Evolutionary conservation across 2,888 invertebrate species (phyloP).

Genomic region (Tachina fera): DNA sequence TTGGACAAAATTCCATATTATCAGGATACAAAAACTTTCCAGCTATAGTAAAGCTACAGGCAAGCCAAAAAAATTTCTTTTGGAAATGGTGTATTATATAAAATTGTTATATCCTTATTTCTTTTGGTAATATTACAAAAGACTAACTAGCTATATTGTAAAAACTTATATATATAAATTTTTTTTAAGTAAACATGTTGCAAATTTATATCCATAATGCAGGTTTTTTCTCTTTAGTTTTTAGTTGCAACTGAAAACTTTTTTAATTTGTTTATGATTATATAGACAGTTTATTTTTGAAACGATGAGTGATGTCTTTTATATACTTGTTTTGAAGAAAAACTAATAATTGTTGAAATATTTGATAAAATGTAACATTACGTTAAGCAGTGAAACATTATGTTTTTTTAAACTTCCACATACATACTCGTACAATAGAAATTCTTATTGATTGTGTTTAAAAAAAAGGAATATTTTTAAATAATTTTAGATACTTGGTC

Average conservation of each 20-base stretch:
- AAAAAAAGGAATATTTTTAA: too few relatives aligned
- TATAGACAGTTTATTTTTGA: background rate
- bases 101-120: background rate
- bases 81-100: too few relatives aligned
- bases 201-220: background rate
- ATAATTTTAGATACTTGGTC: too few relatives aligned
- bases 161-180: background rate
- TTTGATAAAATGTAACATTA: background rate
- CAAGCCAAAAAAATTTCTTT: too few relatives aligned
- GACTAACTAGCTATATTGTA: conserved; percentile 26
- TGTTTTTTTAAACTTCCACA: too few relatives aligned
- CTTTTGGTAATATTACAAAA: conserved; percentile 33
- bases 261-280: conserved; percentile 60
- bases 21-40: background rate
- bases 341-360: conserved; percentile 14
- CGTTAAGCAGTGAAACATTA: background rate
- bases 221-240: conserved; percentile 3
- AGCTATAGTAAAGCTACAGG: background rate
- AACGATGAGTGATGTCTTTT: conserved; percentile 6
- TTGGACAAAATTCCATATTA: background rate
- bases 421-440: too few relatives aligned
- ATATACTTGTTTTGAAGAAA: background rate
- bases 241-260: conserved; percentile 52
- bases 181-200: background rate
- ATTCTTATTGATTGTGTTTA: too few relatives aligned